phyloP scores from a whole-genome alignment of 2,797 vertebrate genomes.

The Sebastes hubbsi region DNA sequence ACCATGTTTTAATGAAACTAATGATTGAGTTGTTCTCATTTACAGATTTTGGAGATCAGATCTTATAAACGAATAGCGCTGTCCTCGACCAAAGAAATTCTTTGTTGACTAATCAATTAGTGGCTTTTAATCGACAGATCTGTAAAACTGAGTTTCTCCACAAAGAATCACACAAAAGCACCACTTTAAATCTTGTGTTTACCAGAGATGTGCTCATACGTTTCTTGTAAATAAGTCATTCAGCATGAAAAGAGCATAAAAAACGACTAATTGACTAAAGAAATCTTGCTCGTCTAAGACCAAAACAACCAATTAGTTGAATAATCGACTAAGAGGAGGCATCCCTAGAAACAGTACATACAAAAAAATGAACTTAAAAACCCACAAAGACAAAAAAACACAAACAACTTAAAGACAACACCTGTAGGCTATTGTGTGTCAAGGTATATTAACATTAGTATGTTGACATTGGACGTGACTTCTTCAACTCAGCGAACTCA shows the following conservation, averaged over 20 bases:
- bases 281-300: background rate
- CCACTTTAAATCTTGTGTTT: background rate
- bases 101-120: no score
- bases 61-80: no score
- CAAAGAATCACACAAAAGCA: no score
- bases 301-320: rapidly evolving
- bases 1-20: rapidly evolving
- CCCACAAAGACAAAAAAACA: background rate
- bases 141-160: no score
- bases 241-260: background rate
- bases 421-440: no score
- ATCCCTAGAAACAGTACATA: rapidly evolving
- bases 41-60: no score
- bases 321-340: rapidly evolving
- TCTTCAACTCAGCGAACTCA: background rate
- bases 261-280: no score
- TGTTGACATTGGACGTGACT: background rate
- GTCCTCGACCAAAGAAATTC: no score
- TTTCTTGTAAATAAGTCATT: background rate
- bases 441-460: background rate
- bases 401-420: background rate
- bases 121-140: no score
- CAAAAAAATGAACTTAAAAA: no score
- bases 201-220: background rate
- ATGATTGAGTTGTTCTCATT: no score